Evolutionary conservation across 2,797 vertebrate species (phyloP).

Genomic region (Bradypus variegatus): DNA sequence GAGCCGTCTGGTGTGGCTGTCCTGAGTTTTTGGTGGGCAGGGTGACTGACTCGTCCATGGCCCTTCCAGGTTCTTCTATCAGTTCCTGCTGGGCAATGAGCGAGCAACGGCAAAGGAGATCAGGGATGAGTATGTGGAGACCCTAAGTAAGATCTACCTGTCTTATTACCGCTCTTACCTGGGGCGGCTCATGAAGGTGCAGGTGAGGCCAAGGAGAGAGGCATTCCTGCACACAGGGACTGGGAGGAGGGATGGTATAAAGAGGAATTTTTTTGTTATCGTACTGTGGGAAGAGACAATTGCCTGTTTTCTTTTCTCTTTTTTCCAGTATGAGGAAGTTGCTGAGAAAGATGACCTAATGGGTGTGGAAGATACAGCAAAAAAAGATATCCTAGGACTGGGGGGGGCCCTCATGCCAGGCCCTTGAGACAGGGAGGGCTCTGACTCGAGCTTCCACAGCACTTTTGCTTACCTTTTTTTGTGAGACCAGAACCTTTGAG

Average conservation of each 20-base stretch:
- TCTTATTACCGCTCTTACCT: constrained; percentile 95
- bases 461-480: background rate
- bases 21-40: background rate
- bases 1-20: background rate
- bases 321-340: constrained; percentile 88
- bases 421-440: background rate
- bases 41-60: background rate
- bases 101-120: constrained; percentile 89
- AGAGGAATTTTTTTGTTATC: background rate
- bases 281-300: background rate
- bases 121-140: constrained; percentile 91
- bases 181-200: constrained; percentile 89
- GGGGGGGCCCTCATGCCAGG: background rate
- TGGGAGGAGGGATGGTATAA: background rate
- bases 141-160: constrained; percentile 91
- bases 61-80: constrained; percentile 86
- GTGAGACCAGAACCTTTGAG: background rate
- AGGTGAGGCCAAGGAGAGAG: constrained; percentile 73
- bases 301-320: background rate
- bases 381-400: constrained; percentile 86
- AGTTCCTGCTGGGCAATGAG: constrained; percentile 92
- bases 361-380: constrained; percentile 93
- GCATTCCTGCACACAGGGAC: too few species aligned
- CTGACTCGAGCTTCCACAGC: background rate
- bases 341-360: constrained; percentile 95